Evolutionary conservation across 2,113 vertebrate genomes (phyloP).

Genomic region (Anarrhichthys ocellatus): DNA sequence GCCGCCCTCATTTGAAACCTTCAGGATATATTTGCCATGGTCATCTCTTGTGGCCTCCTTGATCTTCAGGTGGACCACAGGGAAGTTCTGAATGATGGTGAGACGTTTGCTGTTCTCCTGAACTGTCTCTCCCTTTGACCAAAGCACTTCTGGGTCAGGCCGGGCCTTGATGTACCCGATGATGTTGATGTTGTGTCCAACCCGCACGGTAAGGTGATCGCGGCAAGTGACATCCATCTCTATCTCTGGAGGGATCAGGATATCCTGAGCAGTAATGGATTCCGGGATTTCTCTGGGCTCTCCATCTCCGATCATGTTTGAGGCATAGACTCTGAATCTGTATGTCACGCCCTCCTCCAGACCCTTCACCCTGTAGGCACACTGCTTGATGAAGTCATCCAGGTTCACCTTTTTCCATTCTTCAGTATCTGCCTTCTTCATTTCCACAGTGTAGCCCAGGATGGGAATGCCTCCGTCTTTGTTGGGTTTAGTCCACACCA

Average conservation of each 20-base stretch:
- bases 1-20: slow-evolving; percentile 94
- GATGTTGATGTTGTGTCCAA: slow-evolving; percentile 95
- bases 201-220: slow-evolving; percentile 92
- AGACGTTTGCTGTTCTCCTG: slow-evolving; percentile 88
- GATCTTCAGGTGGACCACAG: slow-evolving; percentile 89
- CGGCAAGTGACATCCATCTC: slow-evolving; percentile 93
- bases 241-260: slow-evolving; percentile 95
- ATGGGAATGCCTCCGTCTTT: slow-evolving; percentile 97
- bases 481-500: slow-evolving; percentile 96
- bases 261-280: slow-evolving; percentile 93
- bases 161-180: slow-evolving; percentile 93
- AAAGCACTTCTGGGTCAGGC: slow-evolving; percentile 94
- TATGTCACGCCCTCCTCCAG: slow-evolving; percentile 93
- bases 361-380: slow-evolving; percentile 92
- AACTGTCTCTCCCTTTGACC: slow-evolving; percentile 90
- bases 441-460: slow-evolving; percentile 94
- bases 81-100: slow-evolving; percentile 88
- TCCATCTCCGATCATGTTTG: slow-evolving; percentile 96
- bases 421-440: slow-evolving; percentile 87
- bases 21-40: slow-evolving; percentile 93
- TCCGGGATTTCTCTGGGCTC: slow-evolving; percentile 94
- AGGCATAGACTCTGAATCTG: slow-evolving; percentile 92
- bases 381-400: slow-evolving; percentile 93
- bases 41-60: slow-evolving; percentile 93
- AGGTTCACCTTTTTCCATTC: slow-evolving; percentile 93